Evolutionary conservation across 1,140 invertebrate genomes (phyloP), one percentile per base, ranked within the genome.

Genomic region (Atta cephalotes): DNA sequence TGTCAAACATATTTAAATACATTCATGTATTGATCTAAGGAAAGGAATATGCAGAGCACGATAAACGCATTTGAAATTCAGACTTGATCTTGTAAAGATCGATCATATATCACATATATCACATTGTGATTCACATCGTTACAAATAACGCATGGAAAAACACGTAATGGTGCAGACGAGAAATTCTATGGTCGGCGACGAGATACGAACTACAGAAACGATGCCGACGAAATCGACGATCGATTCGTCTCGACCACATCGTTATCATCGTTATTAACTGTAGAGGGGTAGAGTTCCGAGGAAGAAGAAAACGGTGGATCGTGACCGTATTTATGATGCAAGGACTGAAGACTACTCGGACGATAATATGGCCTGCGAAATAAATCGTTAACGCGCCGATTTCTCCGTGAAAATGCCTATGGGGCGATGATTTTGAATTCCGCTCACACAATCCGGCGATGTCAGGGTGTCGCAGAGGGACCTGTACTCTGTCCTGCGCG

Each of bases 301-400:
- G 85, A 90, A 89, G 89, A 88, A 92, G 87, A 92, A 88, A 92
- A 91, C 74, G 86, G 56, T 62, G 77, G 51, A 85, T 87, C 89
- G 91, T 91, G 91, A 92, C 87, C 56, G 85, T 84, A 90, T 91
- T 92, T 80, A 90, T 80, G 90, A 92, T 92, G 86, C 74, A 87
- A 31, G 10, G 25, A 7, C 1, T 25, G 16, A 18, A 74, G 28
- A 16, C 9, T 16, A 62, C 31, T 49, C 6, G 76, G 84, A 71
- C 87, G 77, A 31, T 49, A 56, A 25, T 70, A 62, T 85, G 85
- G 45, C 65, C 81, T 76, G 87, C 90, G 89, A 91, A 91, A 90
- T 92, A 92, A 92, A 92, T 92, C 91, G 91, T 92, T 92, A 91
- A 91, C 88, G 82, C 39, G 86, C 84, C 89, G 89, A 90, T 92